Percentiles rank a stretch among this genome's conserved stretches.
phyloP scores from a whole-genome alignment of 2,888 invertebrate species.

The Enchytraeus crypticus region DNA sequence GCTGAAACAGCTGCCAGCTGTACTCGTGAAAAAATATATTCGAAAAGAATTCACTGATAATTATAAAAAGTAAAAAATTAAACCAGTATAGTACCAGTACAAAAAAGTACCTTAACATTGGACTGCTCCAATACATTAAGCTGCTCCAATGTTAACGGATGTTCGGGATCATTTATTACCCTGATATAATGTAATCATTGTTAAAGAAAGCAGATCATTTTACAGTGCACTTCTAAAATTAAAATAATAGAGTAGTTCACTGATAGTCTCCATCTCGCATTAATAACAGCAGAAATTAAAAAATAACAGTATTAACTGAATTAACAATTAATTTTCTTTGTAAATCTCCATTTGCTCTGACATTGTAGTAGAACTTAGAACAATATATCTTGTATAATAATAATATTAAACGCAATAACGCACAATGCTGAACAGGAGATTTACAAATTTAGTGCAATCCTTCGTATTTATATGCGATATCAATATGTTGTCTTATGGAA shows the following conservation, averaged over 20 bases:
- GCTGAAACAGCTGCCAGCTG: too few species aligned
- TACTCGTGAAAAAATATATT: too few species aligned
- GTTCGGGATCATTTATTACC: conserved; percentile 92
- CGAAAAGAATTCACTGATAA: too few species aligned
- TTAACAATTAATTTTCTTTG: background rate
- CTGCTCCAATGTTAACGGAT: conserved; percentile 88
- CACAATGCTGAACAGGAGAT: too few species aligned
- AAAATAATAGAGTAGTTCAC: background rate
- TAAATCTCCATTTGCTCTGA: background rate
- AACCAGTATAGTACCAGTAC: too few species aligned
- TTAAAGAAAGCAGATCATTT: background rate
- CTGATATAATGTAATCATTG: conserved; percentile 67
- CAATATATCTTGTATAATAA: too few species aligned
- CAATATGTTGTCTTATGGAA: too few species aligned
- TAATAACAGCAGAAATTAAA: background rate
- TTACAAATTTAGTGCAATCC: too few species aligned
- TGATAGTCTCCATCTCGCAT: background rate
- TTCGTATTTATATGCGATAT: too few species aligned
- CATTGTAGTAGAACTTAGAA: background rate
- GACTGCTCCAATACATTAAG: conserved; percentile 81
- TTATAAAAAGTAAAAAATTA: too few species aligned
- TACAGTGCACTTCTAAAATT: background rate
- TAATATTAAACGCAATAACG: too few species aligned
- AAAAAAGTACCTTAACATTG: conserved; percentile 56
- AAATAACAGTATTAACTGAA: background rate